Evolutionary conservation across 1,140 invertebrate species (phyloP).

Genomic region (Tyrophagus putrescentiae): DNA sequence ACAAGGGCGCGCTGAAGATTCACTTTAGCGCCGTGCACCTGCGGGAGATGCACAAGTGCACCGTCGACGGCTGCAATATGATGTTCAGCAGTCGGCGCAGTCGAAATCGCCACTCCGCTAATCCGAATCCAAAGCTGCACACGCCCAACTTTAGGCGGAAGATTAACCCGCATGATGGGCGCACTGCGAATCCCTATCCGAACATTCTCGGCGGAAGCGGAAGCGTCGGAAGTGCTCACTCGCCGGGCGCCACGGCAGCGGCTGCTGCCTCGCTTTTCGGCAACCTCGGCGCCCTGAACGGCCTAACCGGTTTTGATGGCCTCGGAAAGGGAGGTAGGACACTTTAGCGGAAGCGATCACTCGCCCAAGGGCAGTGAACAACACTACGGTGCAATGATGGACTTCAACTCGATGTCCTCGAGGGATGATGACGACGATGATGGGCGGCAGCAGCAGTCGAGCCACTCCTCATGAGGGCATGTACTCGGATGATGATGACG

Average conservation of each 20-base stretch:
- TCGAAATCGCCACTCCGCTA: constrained; percentile 88
- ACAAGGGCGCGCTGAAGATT: constrained; percentile 97
- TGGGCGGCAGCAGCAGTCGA: constrained; percentile 12
- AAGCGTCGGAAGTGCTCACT: not conserved
- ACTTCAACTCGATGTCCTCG: constrained; percentile 16
- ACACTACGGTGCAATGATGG: not conserved
- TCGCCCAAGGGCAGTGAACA: not conserved
- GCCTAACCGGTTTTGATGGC: not conserved
- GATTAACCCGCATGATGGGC: constrained; percentile 78
- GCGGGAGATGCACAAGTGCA: constrained; percentile 98
- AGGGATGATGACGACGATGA: too few relatives aligned
- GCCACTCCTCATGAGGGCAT: constrained; percentile 5
- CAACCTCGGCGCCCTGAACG: constrained; percentile 2
- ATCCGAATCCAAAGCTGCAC: constrained; percentile 95
- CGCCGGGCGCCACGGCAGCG: not conserved
- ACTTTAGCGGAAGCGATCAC: not conserved
- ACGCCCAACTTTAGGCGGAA: constrained; percentile 78
- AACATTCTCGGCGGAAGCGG: constrained; percentile 41
- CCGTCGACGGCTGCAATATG: constrained; percentile 95
- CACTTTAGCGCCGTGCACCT: constrained; percentile 98
- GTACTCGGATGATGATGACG: not conserved
- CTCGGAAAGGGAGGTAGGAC: not conserved
- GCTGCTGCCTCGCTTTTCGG: not conserved
- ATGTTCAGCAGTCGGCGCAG: constrained; percentile 95
- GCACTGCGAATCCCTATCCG: constrained; percentile 67